Evolutionary conservation across 2,113 vertebrate species (phyloP), one percentile per base, ranked within the genome.

Genomic region (Sinocyclocheilus rhinocerous): DNA sequence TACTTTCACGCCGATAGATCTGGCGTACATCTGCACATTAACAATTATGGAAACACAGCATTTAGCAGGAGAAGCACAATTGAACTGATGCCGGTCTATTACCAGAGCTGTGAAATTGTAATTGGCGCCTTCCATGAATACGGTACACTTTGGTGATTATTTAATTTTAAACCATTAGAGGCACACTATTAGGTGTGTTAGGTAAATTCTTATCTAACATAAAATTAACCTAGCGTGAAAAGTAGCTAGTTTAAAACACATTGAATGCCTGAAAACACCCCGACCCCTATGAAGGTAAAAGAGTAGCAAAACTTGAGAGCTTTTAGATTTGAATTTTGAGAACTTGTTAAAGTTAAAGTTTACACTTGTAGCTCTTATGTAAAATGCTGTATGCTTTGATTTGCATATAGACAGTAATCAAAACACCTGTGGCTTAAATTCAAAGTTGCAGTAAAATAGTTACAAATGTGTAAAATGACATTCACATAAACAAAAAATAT

Each of bases 11-110:
- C 29, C 20, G 59, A 67, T 39, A 73, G 22, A 22, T 48, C 42
- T 39, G 57, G 48, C 48, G 9, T 70, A 84, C 61, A 69, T 70
- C 16, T 77, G 65, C 48, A 76, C 80, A 70, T 76, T 65, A 79
- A 39, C 29, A 20, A 79, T 79, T 18, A 16, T 2, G 76, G 22
- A 79, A 80, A 42, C 77, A 61, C 33, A 42, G 12, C 57, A n/a
- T 63, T 80, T 63, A 79, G 57, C 52, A 22, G 6, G 29, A 59
- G 57, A 45, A 61, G 12, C 57, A 80, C 57, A 63, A 63, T 24
- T 61, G 29, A 61, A 61, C 36, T 42, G 39, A 73, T 73, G 39
- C 11, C 2, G 39, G 20, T 77, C 48, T 77, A 55, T 77, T 29
- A 55, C 15, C 48, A 8, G 48, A 77, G 48, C 48, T 77, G 76